Evolutionary conservation across 2,797 vertebrate species (phyloP).

Genomic region (Picus viridis): DNA sequence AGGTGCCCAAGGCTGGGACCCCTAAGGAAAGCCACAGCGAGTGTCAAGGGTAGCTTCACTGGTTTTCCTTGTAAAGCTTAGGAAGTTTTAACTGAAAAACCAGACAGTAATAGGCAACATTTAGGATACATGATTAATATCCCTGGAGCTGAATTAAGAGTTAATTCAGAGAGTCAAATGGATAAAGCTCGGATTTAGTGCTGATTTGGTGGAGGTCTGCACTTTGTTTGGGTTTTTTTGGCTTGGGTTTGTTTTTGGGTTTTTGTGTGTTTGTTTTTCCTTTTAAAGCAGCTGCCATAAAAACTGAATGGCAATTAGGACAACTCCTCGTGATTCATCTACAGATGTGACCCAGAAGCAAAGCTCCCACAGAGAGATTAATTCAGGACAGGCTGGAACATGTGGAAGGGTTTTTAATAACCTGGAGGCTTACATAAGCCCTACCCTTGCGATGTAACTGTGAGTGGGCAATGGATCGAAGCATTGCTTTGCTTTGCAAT

Average conservation of each 20-base stretch:
- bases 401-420: slow-evolving; percentile 43
- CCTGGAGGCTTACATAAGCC: slow-evolving; percentile 18
- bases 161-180: slow-evolving; percentile 8
- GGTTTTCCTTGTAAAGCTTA: background rate
- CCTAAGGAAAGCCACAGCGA: background rate
- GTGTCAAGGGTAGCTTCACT: background rate
- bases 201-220: background rate
- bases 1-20: background rate
- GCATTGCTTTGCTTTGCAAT: background rate
- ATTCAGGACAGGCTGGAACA: slow-evolving; percentile 38
- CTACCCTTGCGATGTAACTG: background rate
- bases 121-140: slow-evolving; percentile 5
- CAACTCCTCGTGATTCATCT: background rate
- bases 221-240: accelerated
- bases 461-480: background rate
- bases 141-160: slow-evolving; percentile 35
- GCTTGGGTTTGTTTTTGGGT: background rate
- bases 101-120: slow-evolving; percentile 6
- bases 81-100: slow-evolving; percentile 6
- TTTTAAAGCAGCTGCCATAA: background rate
- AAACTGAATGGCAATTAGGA: slow-evolving; percentile 31
- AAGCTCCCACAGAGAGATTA: slow-evolving; percentile 45
- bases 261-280: background rate
- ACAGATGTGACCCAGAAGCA: slow-evolving; percentile 60
- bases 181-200: slow-evolving; percentile 2